Percentiles rank a stretch among this genome's conserved stretches.
Evolutionary conservation across 1,140 invertebrate species (phyloP).

Genomic region (Drosophila paulistorum): DNA sequence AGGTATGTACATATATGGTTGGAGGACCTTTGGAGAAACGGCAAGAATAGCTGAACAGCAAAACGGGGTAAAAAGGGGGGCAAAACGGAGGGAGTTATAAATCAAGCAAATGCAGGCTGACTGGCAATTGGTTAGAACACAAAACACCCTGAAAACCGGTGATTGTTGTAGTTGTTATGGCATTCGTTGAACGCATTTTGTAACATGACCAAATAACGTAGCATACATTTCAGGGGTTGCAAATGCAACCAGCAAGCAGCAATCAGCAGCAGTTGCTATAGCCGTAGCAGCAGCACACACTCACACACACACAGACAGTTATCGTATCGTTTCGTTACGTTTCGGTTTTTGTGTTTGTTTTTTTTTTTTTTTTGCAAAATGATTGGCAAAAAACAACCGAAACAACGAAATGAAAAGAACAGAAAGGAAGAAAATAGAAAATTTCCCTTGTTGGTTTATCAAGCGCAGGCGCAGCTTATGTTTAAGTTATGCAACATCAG

Average conservation of each 20-base stretch:
- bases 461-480: slow-evolving; percentile 65
- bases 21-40: background rate
- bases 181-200: slow-evolving; percentile 69
- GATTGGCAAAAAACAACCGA: slow-evolving; percentile 51
- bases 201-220: slow-evolving; percentile 67
- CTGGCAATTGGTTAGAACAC: slow-evolving; percentile 64
- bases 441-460: slow-evolving; percentile 56
- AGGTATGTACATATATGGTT: background rate
- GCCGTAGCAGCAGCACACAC: slow-evolving; percentile 6
- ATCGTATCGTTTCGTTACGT: background rate
- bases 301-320: no score
- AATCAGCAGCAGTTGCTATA: slow-evolving; percentile 46
- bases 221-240: slow-evolving; percentile 80
- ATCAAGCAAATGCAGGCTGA: slow-evolving; percentile 38
- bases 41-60: background rate
- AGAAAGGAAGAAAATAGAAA: slow-evolving; percentile 22
- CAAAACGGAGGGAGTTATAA: slow-evolving; percentile 20
- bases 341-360: background rate
- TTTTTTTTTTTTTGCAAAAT: slow-evolving; percentile 25
- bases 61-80: background rate
- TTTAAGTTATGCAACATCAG: slow-evolving; percentile 57
- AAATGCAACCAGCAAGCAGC: slow-evolving; percentile 36
- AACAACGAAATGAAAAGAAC: slow-evolving; percentile 1
- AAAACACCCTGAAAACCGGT: slow-evolving; percentile 3
- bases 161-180: slow-evolving; percentile 55